These are phyloP conservation scores for Recurvirostra avosetta DNA, from an alignment of 2,113 vertebrate genomes.

Conservation along the genomic window DNA sequence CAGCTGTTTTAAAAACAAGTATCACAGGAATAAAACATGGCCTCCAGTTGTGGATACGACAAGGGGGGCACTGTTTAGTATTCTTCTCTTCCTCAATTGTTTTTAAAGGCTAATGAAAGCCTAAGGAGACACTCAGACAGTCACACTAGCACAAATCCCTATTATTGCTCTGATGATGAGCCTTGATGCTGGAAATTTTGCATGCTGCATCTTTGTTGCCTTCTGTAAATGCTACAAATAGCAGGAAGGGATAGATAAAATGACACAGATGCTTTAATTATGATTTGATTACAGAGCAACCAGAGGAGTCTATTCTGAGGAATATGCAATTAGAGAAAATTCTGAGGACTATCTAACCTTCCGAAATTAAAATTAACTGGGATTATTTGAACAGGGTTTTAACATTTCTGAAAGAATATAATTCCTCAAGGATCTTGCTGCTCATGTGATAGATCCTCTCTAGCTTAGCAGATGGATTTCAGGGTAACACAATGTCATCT, in stretches of 20 bases:
- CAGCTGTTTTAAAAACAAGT: background rate
- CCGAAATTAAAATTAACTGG: slow-evolving; percentile 49
- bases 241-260: slow-evolving; percentile 45
- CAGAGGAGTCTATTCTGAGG: slow-evolving; percentile 49
- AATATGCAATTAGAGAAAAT: slow-evolving; percentile 45
- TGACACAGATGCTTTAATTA: slow-evolving; percentile 60
- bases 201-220: background rate
- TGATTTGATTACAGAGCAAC: slow-evolving; percentile 58
- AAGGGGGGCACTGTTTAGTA: background rate
- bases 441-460: background rate
- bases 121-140: background rate
- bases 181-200: background rate
- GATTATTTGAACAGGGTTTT: slow-evolving; percentile 16
- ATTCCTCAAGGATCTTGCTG: slow-evolving; percentile 9
- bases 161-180: background rate
- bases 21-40: background rate
- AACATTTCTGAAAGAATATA: background rate
- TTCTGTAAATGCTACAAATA: slow-evolving; percentile 4
- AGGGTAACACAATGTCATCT: background rate
- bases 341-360: slow-evolving; percentile 47
- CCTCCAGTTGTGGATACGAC: background rate
- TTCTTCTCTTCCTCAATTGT: background rate
- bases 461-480: background rate
- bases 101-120: background rate
- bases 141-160: background rate